Percentiles rank a stretch among this genome's conserved stretches.
phyloP scores from a whole-genome alignment of 2,113 vertebrate species.

The Eonycteris spelaea region DNA sequence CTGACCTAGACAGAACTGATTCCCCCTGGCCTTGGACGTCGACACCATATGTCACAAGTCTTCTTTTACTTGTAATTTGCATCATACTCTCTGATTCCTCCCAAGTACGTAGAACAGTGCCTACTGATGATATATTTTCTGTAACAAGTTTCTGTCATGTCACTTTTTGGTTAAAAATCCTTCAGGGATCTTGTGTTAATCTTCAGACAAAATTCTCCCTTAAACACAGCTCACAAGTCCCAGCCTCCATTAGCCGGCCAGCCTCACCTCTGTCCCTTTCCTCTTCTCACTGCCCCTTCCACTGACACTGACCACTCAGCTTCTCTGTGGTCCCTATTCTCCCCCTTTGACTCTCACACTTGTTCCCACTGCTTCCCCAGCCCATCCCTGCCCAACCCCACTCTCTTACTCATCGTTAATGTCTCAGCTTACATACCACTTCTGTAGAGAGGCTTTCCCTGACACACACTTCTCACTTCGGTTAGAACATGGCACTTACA shows the following conservation, averaged over 20 bases:
- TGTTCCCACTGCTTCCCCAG: not conserved
- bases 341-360: not conserved
- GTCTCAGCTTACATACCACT: not conserved
- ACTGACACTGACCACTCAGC: fast-evolving
- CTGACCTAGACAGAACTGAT: not conserved
- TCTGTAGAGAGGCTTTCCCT: not conserved
- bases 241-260: not conserved
- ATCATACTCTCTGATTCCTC: not conserved
- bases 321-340: fast-evolving
- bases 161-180: not conserved
- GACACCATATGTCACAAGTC: not conserved
- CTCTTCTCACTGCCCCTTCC: not conserved
- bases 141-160: not conserved
- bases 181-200: not conserved
- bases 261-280: not conserved
- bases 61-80: not conserved
- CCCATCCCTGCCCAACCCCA: too few relatives aligned
- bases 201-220: not conserved
- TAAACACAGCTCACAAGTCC: not conserved
- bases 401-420: not conserved
- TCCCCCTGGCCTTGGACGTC: not conserved
- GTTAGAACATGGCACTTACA: not conserved
- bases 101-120: not conserved
- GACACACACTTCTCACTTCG: not conserved
- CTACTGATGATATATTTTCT: not conserved